A percentile compares a stretch with the other conserved stretches of the same genome.
phyloP scores from a whole-genome alignment of 2,888 invertebrate species.

The Apamea epomidion region DNA sequence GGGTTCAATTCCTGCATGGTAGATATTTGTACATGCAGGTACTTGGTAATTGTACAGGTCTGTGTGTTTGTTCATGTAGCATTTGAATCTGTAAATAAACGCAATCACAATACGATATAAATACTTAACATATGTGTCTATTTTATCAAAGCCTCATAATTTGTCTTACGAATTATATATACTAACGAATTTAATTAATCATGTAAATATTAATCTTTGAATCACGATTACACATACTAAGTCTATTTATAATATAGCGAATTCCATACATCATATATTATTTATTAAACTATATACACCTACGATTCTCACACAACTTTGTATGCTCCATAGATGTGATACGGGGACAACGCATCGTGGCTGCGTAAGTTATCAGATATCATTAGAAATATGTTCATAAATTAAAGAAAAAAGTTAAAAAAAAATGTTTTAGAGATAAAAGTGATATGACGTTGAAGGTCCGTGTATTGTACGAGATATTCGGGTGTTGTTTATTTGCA shows the following conservation, averaged over 20 bases:
- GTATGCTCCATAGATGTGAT: slow-evolving; percentile 63
- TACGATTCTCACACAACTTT: slow-evolving; percentile 51
- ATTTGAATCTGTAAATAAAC: slow-evolving; percentile 31
- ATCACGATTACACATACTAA: background rate
- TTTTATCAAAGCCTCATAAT: background rate
- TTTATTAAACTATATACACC: background rate
- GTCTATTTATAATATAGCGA: slow-evolving; percentile 10
- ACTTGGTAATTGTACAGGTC: background rate
- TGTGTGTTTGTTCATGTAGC: slow-evolving; percentile 27
- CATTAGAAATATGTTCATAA: slow-evolving; percentile 47
- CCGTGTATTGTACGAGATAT: slow-evolving; percentile 60
- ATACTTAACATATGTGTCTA: slow-evolving; percentile 14
- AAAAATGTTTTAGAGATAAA: slow-evolving; percentile 55
- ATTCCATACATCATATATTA: slow-evolving; percentile 21
- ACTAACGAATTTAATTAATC: slow-evolving; percentile 13
- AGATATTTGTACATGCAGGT: slow-evolving; percentile 10
- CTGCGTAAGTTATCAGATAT: slow-evolving; percentile 67
- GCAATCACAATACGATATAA: background rate
- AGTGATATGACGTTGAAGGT: slow-evolving; percentile 55
- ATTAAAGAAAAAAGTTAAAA: slow-evolving; percentile 47
- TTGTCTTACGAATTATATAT: background rate
- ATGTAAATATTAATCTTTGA: slow-evolving; percentile 28
- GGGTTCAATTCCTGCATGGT: slow-evolving; percentile 28
- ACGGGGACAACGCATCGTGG: slow-evolving; percentile 60
- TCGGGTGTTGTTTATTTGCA: slow-evolving; percentile 65